Conservation (phyloP, 2,888 invertebrate genomes). For the Fissipunctia ypsillon region DNA sequence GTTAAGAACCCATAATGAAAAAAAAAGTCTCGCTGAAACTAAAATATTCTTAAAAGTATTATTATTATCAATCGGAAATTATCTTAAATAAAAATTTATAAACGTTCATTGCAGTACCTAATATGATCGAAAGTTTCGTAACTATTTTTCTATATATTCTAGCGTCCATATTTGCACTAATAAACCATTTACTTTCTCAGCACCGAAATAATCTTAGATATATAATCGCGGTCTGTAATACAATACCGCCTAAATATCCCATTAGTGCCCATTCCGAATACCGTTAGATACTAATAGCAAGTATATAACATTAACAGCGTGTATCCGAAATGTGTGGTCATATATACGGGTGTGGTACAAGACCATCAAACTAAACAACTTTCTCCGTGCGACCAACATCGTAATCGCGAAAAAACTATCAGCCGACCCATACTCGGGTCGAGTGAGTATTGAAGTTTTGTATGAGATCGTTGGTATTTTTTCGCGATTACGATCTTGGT, state of each 20-base stretch:
- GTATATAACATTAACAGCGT: neutral
- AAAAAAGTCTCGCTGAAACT: no score
- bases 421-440: neutral
- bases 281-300: constrained; percentile 27
- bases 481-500: neutral
- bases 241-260: constrained; percentile 16
- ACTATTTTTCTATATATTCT: neutral
- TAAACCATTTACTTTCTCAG: neutral
- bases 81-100: neutral
- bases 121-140: neutral
- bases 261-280: constrained; percentile 40
- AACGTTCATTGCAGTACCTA: neutral
- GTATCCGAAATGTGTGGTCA: neutral
- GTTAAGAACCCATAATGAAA: no score
- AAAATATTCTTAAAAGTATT: no score
- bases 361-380: neutral
- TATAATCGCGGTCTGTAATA: constrained; percentile 6
- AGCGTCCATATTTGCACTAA: constrained; percentile 5
- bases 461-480: neutral
- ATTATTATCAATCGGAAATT: no score
- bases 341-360: no score
- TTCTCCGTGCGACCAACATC: neutral
- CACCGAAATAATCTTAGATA: constrained; percentile 13
- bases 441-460: neutral
- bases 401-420: neutral